Base-by-base conservation (phyloP, 2,888 invertebrate species). In the Pocota personata region DNA sequence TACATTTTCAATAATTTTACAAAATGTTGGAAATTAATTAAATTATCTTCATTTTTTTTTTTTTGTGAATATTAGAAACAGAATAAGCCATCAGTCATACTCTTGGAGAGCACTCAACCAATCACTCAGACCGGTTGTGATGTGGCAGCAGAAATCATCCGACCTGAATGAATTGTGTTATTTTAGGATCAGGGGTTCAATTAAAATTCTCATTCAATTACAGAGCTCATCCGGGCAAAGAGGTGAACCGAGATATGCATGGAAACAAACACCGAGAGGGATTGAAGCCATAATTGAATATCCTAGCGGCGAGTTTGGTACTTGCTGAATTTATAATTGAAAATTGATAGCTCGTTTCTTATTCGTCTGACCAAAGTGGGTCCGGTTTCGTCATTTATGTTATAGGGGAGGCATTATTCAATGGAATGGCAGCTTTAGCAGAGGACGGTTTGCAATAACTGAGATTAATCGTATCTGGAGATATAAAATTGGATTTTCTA, bases 161-260 rank as follows among this genome's bases (percentile, higher is more conserved):
- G 43, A 80, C 69, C 84, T 57, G 40, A 80, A 86, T 64, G 76
- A 71, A 82, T 86, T 86, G 82, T 86, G 52, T 86, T 86, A 72
- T 86, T 82, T 82, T 82, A 76, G 86, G 80, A 82, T 82, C 76
- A 80, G 71, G 50, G 52, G 80, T 86, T 86, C 86, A 86, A 86
- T 82, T 86, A 86, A 82, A 86, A 71, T 72, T 76, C 58, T 62
- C 46, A 82, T 86, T 86, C 86, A 86, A 82, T 86, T 76, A 82
- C 86, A 82, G 79, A 62, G 50, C 76, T 86, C 86, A 82, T 76
- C 76, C 48, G 52, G 46, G 21, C 21, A 71, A 71, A 35, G 66
- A 35, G 76, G 75, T 60, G 37, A 75, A 43, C 58, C 64, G 71
- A 76, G 80, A 60, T 76, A 67, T 77, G 71, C 60, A 71, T 32